These are phyloP conservation scores for Hydrochoerus hydrochaeris DNA, from an alignment of 2,113 vertebrate species.

Conservation along the genomic window DNA sequence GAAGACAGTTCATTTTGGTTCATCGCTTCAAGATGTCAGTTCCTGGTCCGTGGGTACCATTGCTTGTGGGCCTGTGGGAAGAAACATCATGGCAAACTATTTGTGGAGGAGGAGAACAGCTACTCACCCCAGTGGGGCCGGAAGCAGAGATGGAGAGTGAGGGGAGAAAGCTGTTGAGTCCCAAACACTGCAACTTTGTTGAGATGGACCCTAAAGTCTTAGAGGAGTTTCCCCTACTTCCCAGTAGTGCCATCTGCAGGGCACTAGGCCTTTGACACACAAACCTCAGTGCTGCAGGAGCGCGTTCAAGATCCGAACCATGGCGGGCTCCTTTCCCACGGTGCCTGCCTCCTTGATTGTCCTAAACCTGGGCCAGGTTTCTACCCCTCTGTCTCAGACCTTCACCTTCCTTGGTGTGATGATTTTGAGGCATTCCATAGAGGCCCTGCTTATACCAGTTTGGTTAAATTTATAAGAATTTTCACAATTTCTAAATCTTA, in stretches of 20 bases:
- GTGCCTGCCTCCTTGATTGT: background rate
- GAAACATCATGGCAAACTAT: background rate
- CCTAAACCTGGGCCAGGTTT: no score
- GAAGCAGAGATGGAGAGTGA: background rate
- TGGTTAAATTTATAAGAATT: background rate
- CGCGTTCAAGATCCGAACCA: background rate
- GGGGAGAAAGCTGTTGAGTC: background rate
- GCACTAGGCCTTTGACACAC: background rate
- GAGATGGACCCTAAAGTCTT: background rate
- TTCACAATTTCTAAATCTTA: background rate
- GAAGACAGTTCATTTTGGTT: background rate
- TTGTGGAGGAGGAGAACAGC: background rate
- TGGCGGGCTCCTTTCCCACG: rapidly evolving
- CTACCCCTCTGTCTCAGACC: background rate
- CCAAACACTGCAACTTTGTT: background rate
- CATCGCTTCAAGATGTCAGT: background rate
- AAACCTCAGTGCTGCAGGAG: background rate
- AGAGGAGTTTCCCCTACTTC: background rate
- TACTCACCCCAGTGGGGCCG: rapidly evolving
- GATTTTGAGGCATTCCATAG: background rate
- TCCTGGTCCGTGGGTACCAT: background rate
- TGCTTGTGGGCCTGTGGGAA: background rate
- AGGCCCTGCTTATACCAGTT: background rate
- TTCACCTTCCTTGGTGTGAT: background rate
- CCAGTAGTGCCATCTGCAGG: background rate